Conservation (phyloP, 1,140 invertebrate species). For the Papilio aristodemus region DNA sequence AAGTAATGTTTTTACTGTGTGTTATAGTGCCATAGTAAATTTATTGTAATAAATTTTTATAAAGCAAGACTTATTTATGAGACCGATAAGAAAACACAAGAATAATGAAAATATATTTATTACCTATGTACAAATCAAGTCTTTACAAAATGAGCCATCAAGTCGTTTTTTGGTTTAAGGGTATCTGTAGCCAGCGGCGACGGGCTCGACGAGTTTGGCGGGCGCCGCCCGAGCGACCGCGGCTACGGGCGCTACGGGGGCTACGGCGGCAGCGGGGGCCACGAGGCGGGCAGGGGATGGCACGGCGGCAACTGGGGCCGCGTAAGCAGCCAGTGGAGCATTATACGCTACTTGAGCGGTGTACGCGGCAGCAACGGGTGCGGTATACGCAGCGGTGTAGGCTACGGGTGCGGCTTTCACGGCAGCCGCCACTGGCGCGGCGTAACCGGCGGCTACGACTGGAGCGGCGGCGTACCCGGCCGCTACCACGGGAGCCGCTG, state of each 20-base stretch:
- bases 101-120: constrained; percentile 38
- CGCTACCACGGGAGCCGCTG: constrained; percentile 39
- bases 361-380: constrained; percentile 42
- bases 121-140: constrained; percentile 69
- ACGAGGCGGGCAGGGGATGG: constrained; percentile 43
- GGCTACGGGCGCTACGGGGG: constrained; percentile 31
- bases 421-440: constrained; percentile 35
- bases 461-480: constrained; percentile 40
- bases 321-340: constrained; percentile 31
- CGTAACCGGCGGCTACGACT: constrained; percentile 36
- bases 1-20: too few relatives aligned
- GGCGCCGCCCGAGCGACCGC: constrained; percentile 45
- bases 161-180: constrained; percentile 51
- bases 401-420: constrained; percentile 41
- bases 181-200: constrained; percentile 62
- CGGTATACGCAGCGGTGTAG: constrained; percentile 44
- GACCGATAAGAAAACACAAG: constrained; percentile 50
- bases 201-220: constrained; percentile 56
- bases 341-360: constrained; percentile 41
- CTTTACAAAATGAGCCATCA: constrained; percentile 57
- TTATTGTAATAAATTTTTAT: too few relatives aligned
- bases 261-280: constrained; percentile 38
- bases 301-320: constrained; percentile 38
- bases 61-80: background rate
- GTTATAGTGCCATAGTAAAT: too few relatives aligned